Evolutionary conservation across 2,797 vertebrate species (phyloP).

Genomic region (Acridotheres tristis): DNA sequence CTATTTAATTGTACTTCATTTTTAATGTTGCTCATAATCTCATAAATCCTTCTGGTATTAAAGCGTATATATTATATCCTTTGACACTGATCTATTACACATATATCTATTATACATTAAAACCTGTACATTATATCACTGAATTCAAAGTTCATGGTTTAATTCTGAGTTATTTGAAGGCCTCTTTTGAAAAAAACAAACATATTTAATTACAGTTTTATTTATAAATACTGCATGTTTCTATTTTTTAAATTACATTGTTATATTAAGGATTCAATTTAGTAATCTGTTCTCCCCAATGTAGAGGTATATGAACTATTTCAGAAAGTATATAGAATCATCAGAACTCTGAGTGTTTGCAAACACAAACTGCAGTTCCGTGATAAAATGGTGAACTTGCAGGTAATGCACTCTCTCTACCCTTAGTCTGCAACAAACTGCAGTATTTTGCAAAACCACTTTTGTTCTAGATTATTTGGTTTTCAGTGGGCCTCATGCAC

Average conservation of each 20-base stretch:
- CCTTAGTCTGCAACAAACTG: not conserved
- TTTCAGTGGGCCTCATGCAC: not conserved
- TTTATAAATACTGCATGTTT: not conserved
- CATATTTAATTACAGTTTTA: not conserved
- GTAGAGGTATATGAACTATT: not conserved
- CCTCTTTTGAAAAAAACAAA: rapidly evolving
- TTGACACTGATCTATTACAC: not conserved
- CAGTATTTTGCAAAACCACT: not conserved
- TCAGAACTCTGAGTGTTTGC: not conserved
- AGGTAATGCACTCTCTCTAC: not conserved
- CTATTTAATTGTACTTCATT: not conserved
- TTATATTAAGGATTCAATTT: not conserved
- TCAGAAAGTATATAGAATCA: not conserved
- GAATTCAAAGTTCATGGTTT: not conserved
- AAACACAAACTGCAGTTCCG: not conserved
- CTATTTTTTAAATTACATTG: not conserved
- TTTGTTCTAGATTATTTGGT: not conserved
- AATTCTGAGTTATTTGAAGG: not conserved
- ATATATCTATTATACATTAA: not conserved
- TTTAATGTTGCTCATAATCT: not conserved
- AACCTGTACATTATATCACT: not conserved
- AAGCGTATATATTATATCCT: not conserved
- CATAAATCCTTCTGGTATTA: not conserved
- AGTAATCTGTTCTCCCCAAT: not conserved
- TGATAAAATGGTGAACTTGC: not conserved